Conservation (phyloP, 2,797 vertebrate genomes). For the Hippocampus kuda region DNA sequence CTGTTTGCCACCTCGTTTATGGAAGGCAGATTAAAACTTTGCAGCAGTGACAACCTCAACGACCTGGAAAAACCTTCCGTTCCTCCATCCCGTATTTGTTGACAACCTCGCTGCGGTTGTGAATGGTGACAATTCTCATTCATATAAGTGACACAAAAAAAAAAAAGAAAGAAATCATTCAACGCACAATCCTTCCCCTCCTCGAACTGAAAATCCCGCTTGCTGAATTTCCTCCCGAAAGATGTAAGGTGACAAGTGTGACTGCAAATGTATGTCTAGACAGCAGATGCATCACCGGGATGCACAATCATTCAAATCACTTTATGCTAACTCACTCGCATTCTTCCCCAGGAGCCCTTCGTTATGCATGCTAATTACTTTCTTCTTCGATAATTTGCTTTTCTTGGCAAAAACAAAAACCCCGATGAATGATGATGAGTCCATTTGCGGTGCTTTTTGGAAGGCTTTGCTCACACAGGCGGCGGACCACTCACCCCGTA, state of each 20-base stretch:
- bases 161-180: neutral
- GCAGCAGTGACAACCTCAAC: too few relatives aligned
- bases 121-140: neutral
- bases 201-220: slow-evolving; percentile 48
- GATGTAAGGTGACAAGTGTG: slow-evolving; percentile 46
- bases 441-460: slow-evolving; percentile 16
- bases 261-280: slow-evolving; percentile 61
- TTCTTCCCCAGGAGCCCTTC: slow-evolving; percentile 32
- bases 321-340: slow-evolving; percentile 35
- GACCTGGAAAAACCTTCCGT: too few relatives aligned
- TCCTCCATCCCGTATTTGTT: neutral
- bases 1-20: too few relatives aligned
- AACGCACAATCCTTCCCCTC: slow-evolving; percentile 19
- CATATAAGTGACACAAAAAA: neutral
- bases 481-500: slow-evolving; percentile 76
- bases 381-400: slow-evolving; percentile 12
- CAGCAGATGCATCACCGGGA: slow-evolving; percentile 40
- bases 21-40: too few relatives aligned
- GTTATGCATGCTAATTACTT: slow-evolving; percentile 31
- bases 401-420: slow-evolving; percentile 20
- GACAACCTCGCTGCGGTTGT: neutral
- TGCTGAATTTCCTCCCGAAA: slow-evolving; percentile 25
- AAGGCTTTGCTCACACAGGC: slow-evolving; percentile 2
- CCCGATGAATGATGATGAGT: slow-evolving; percentile 33
- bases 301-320: slow-evolving; percentile 46